Conservation (phyloP, 2,888 invertebrate species). For the Stomorhina lunata region DNA sequence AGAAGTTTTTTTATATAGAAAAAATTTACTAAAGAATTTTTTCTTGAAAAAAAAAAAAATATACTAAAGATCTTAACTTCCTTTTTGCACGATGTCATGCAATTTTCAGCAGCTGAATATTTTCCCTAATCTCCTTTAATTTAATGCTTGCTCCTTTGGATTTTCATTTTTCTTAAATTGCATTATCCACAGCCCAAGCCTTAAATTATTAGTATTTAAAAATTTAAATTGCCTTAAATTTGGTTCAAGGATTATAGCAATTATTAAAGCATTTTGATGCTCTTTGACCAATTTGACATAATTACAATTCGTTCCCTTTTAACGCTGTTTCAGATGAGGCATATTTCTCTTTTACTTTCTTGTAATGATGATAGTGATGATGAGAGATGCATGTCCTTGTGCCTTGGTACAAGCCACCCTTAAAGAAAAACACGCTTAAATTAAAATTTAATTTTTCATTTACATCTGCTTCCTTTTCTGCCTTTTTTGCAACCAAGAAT, state of each 20-base stretch:
- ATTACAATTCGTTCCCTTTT: conserved; percentile 19
- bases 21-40: too few species aligned
- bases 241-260: conserved; percentile 37
- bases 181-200: neutral
- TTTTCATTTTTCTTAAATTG: neutral
- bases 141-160: neutral
- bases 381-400: too few species aligned
- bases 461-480: conserved; percentile 47
- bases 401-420: conserved; percentile 15
- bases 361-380: too few species aligned
- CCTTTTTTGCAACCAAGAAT: neutral
- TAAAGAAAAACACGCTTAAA: conserved; percentile 18
- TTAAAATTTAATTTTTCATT: conserved; percentile 50
- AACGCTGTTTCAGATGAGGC: neutral
- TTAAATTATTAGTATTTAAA: neutral
- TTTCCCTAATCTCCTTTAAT: neutral
- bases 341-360: too few species aligned
- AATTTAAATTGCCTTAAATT: conserved; percentile 21
- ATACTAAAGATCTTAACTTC: too few species aligned
- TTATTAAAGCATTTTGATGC: conserved; percentile 44
- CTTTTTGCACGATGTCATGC: neutral
- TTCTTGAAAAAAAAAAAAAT: too few species aligned
- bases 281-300: conserved; percentile 47
- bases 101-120: neutral
- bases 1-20: too few species aligned